phyloP scores from a whole-genome alignment of 1,140 invertebrate species.

The Rhopalosiphum maidis region DNA sequence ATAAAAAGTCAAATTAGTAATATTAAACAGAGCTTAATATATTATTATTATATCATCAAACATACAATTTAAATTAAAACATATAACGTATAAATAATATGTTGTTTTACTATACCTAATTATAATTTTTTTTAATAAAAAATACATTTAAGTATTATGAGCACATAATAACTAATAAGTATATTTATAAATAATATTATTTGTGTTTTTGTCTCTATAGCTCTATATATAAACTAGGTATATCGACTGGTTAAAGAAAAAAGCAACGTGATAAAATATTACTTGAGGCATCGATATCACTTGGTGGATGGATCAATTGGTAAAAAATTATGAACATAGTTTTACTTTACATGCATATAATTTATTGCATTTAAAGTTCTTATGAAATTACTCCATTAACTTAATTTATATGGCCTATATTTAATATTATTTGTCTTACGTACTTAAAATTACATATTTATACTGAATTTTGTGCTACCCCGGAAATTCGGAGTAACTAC shows the following conservation, averaged over 20 bases:
- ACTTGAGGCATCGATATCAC: neutral
- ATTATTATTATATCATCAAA: neutral
- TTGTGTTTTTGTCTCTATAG: neutral
- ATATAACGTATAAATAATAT: neutral
- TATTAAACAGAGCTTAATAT: neutral
- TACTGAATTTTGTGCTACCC: no score
- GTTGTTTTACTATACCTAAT: neutral
- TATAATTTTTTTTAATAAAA: neutral
- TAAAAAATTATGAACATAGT: no score
- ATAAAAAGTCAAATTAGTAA: constrained; percentile 2
- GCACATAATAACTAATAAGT: neutral
- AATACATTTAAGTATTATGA: no score
- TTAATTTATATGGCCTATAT: no score
- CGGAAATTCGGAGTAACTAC: no score
- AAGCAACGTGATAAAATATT: neutral
- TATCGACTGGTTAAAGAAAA: neutral
- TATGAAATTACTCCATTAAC: no score
- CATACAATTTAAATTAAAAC: neutral
- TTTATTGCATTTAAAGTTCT: no score
- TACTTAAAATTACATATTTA: no score
- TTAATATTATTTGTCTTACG: no score
- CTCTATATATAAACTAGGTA: neutral
- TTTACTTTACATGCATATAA: no score
- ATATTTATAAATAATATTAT: neutral
- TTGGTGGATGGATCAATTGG: no score